Evolutionary conservation across 2,113 vertebrate genomes (phyloP).

Genomic region (Salvelinus fontinalis): DNA sequence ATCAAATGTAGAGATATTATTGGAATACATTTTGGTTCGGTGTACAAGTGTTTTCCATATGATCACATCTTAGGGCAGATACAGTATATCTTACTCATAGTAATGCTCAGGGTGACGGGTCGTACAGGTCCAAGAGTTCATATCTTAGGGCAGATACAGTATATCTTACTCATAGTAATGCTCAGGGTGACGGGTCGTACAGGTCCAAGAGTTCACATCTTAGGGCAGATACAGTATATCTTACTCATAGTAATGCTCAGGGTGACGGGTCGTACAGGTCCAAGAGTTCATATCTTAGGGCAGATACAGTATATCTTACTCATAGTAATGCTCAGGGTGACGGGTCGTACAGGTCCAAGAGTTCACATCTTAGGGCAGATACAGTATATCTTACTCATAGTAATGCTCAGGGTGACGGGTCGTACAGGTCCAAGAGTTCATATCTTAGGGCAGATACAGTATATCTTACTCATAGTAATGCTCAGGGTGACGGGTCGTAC

Average conservation of each 20-base stretch:
- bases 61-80: too few species aligned
- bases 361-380: too few species aligned
- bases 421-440: too few species aligned
- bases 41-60: too few species aligned
- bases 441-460: too few species aligned
- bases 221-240: too few species aligned
- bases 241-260: neutral
- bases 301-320: neutral
- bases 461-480: neutral
- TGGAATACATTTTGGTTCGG: too few species aligned
- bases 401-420: neutral
- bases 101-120: neutral
- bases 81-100: neutral
- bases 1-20: too few species aligned
- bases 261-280: slow-evolving; percentile 5
- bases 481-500: slow-evolving; percentile 1
- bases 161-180: neutral
- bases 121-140: neutral
- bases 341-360: slow-evolving; percentile 8
- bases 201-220: neutral
- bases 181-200: slow-evolving; percentile 1
- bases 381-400: neutral
- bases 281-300: too few species aligned
- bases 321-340: neutral
- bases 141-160: too few species aligned